phyloP scores from a whole-genome alignment of 2,888 invertebrate genomes.

The Stenodema calcarata region DNA sequence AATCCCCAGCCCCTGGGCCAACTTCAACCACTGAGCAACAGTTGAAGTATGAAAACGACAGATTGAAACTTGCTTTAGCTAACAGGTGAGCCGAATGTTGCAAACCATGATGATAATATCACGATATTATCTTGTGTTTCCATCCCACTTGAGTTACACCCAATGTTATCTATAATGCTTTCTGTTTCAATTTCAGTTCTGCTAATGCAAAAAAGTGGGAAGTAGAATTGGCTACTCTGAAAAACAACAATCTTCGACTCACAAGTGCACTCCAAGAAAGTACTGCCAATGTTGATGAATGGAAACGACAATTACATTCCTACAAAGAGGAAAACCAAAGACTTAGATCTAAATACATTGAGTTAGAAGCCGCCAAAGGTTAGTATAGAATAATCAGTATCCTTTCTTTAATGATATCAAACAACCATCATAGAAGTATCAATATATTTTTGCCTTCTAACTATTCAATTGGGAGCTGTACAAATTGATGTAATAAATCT shows the following conservation, averaged over 20 bases:
- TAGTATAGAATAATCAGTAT: constrained; percentile 41
- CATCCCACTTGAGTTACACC: no score
- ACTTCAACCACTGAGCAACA: constrained; percentile 74
- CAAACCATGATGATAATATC: background rate
- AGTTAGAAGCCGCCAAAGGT: constrained; percentile 74
- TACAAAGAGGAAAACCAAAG: constrained; percentile 89
- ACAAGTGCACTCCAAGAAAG: constrained; percentile 95
- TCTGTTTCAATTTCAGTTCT: constrained; percentile 70
- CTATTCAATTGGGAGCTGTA: no score
- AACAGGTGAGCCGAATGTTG: constrained; percentile 73
- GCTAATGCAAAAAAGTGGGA: constrained; percentile 99
- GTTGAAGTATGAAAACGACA: constrained; percentile 95
- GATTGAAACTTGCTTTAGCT: constrained; percentile 90
- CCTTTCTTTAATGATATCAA: no score
- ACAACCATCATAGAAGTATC: no score
- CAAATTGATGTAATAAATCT: no score
- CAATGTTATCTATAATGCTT: no score
- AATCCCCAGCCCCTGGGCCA: constrained; percentile 58
- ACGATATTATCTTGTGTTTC: no score
- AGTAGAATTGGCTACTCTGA: constrained; percentile 91
- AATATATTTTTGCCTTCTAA: no score
- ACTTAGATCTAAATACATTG: constrained; percentile 75
- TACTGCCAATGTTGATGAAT: constrained; percentile 97
- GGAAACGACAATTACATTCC: constrained; percentile 94
- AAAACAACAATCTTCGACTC: constrained; percentile 93